phyloP scores from a whole-genome alignment of 2,797 vertebrate genomes.

The Sphenodon punctatus region DNA sequence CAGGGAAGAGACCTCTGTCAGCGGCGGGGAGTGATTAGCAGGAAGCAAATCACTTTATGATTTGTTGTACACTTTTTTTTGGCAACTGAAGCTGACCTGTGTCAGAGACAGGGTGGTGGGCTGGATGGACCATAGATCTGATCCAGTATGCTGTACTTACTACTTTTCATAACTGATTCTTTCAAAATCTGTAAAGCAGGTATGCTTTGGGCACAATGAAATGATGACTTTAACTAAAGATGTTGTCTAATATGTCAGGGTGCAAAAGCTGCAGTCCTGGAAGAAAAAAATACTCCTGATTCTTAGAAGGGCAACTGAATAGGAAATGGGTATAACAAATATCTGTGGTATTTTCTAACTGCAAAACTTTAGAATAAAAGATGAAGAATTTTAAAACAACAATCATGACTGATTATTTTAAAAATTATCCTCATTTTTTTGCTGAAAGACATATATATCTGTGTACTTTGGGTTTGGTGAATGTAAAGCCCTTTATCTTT shows the following conservation, averaged over 20 bases:
- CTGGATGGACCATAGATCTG: too few species aligned
- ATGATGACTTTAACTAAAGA: background rate
- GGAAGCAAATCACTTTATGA: too few species aligned
- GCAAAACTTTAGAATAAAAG: background rate
- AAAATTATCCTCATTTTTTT: background rate
- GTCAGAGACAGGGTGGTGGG: too few species aligned
- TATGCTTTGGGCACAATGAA: background rate
- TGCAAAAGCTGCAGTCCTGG: conserved; percentile 9
- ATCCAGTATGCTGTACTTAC: too few species aligned
- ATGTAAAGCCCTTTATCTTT: background rate
- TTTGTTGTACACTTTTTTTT: too few species aligned
- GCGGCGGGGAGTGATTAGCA: too few species aligned
- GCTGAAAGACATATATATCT: background rate
- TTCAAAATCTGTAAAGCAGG: too few species aligned
- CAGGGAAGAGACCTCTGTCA: too few species aligned
- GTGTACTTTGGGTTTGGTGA: background rate
- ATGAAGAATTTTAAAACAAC: conserved; percentile 5
- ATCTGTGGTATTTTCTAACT: conserved; percentile 10
- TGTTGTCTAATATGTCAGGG: background rate
- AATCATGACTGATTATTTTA: background rate
- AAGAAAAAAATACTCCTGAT: background rate
- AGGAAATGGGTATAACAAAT: too few species aligned
- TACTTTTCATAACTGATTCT: too few species aligned
- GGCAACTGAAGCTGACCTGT: too few species aligned
- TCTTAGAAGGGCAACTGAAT: too few species aligned